phyloP scores from a whole-genome alignment of 2,113 vertebrate genomes.

The Phyllostomus hastatus region DNA sequence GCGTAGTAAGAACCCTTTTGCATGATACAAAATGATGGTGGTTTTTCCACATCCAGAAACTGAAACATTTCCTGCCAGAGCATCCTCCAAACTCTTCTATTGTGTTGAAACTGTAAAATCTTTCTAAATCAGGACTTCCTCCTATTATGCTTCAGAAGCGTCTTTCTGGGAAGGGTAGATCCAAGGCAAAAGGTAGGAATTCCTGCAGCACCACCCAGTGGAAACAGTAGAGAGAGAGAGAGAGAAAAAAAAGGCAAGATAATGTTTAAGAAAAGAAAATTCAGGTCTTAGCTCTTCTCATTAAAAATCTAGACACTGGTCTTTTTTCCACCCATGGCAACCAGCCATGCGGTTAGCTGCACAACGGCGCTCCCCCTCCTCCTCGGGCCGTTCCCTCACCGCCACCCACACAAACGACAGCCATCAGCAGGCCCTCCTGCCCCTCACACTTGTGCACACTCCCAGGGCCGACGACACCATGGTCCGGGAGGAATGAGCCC shows the following conservation, averaged over 20 bases:
- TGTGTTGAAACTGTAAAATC: constrained; percentile 89
- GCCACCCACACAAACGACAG: not conserved
- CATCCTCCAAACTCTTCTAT: constrained; percentile 86
- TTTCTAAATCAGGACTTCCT: constrained; percentile 98
- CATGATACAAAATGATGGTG: constrained; percentile 64
- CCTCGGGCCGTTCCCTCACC: not conserved
- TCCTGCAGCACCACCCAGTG: constrained; percentile 91
- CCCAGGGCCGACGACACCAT: fast-evolving
- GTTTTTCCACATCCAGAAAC: constrained; percentile 85
- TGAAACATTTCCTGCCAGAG: constrained; percentile 88
- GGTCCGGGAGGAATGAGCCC: constrained; percentile 8
- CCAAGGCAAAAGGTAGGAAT: constrained; percentile 87
- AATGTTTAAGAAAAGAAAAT: constrained; percentile 11
- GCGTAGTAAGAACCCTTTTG: constrained; percentile 22
- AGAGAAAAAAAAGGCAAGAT: not conserved
- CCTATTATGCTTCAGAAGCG: constrained; percentile 92
- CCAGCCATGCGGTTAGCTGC: not conserved
- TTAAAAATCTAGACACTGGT: not conserved
- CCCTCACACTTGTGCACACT: not conserved
- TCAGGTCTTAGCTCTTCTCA: not conserved
- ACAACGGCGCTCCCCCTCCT: not conserved
- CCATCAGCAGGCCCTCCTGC: not conserved
- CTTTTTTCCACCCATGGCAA: not conserved
- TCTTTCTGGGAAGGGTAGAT: constrained; percentile 91
- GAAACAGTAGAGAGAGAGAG: constrained; percentile 74